Evolutionary conservation across 2,888 invertebrate species (phyloP), one percentile per base, ranked within the genome.

Genomic region (Caradrina clavipalpis): DNA sequence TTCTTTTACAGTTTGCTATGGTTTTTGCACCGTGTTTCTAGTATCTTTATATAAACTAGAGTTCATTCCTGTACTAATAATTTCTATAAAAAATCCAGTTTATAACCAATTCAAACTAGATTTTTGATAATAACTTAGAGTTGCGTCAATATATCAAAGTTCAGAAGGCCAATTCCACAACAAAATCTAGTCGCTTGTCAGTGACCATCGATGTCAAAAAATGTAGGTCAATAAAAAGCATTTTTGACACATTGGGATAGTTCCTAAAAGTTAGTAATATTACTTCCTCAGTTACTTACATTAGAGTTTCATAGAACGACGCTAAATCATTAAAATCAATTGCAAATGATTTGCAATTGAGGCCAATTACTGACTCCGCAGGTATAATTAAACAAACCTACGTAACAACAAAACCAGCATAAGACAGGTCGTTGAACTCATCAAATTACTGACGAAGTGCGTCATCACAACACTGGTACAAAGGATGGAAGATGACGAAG

Each of bases 371-470:
- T 47, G 19, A 55, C 58, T 63, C 58, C 45, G 45, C 64, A 78
- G 79, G 78, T 78, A 63, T 63, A 63, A 74, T 74, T 73, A 74
- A 58, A 57, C 21, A 55, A n/a, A 22, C 45, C 54, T 64, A 78
- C 58, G 58, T 63, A 63, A 53, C 50, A 42, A 73, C 31, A 64
- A 65, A 17, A 69, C 42, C 47, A 69, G 22, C 47, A 76, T 53
- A 49, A 45, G 77, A 71, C 47, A 72, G 73, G 72, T 72, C 60
- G 39, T 72, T 78, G 73, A 73, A 78, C 73, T 57, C 78, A 78
- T 78, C 39, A 49, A 69, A 59, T 59, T 39, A 65, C 47, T 56
- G 7, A 39, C 17, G 26, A 72, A 53, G 45, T 74, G 73, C 64
- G 78, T 74, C 79, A 74, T 53, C 19, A 3, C 0, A 50, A 31